These are phyloP conservation scores for Periophthalmus modestus DNA, from an alignment of 2,113 vertebrate species.

Conservation along the genomic window DNA sequence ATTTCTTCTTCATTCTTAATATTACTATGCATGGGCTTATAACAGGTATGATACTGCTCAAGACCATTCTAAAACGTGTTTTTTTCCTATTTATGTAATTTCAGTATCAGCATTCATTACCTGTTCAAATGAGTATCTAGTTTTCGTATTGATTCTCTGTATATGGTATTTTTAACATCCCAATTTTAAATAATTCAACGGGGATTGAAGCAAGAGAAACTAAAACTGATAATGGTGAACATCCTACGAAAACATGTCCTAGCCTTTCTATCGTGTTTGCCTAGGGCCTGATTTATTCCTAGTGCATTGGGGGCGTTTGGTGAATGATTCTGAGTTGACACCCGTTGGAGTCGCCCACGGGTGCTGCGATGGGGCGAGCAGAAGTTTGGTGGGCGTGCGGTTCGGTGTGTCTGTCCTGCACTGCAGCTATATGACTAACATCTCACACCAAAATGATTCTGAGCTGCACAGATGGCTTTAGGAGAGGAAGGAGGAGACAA, in stretches of 20 bases:
- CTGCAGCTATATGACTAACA: conserved; percentile 48
- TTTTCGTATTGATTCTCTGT: no score
- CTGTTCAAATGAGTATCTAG: no score
- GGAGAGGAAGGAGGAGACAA: conserved; percentile 22
- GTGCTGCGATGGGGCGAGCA: conserved; percentile 37
- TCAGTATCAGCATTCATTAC: no score
- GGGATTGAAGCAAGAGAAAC: not conserved
- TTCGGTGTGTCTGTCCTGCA: conserved; percentile 36
- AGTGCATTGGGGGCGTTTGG: conserved; percentile 49
- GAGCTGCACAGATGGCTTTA: conserved; percentile 50
- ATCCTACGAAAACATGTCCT: not conserved
- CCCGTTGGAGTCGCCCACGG: conserved; percentile 20
- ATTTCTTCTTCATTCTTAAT: no score
- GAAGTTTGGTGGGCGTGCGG: conserved; percentile 66
- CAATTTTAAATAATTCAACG: no score
- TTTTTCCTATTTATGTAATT: no score
- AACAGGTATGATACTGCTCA: no score
- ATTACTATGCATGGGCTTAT: no score
- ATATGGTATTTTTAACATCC: no score
- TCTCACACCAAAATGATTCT: conserved; percentile 45
- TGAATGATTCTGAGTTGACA: conserved; percentile 65
- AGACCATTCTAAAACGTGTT: no score
- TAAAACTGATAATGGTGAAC: not conserved
- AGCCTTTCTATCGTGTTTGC: not conserved
- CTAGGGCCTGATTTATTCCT: conserved; percentile 39